Evolutionary conservation across 64 coral and sea anemone genomes (phyloP).

Genomic region (Anthopleura sola): DNA sequence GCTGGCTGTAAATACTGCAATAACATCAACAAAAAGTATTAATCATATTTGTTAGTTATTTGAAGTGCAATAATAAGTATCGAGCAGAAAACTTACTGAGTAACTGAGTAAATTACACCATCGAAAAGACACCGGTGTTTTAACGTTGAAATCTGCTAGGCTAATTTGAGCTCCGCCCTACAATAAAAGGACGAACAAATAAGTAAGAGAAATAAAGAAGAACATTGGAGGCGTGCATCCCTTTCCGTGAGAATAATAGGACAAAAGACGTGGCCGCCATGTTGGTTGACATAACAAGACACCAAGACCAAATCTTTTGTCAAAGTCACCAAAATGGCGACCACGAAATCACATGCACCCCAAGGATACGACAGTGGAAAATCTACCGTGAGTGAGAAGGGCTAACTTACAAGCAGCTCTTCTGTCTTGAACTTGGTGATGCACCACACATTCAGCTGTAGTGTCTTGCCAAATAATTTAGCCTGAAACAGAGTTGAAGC

Average conservation of each 20-base stretch:
- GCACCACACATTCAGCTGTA: constrained; percentile 74
- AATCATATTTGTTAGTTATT: no score
- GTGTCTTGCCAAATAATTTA: constrained; percentile 63
- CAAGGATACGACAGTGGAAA: neutral
- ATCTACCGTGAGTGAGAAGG: neutral
- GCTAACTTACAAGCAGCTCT: constrained; percentile 72
- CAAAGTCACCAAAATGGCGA: no score
- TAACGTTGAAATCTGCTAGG: constrained; percentile 81
- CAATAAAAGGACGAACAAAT: neutral
- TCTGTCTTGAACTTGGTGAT: constrained; percentile 62
- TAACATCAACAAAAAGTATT: neutral
- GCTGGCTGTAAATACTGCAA: constrained; percentile 43
- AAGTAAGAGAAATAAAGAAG: neutral
- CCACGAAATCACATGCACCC: no score
- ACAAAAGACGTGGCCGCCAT: no score
- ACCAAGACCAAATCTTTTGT: no score
- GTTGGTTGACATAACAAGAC: no score
- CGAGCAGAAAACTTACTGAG: constrained; percentile 36
- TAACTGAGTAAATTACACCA: constrained; percentile 89
- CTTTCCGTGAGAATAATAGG: no score
- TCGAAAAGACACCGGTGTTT: constrained; percentile 76
- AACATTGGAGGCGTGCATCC: no score
- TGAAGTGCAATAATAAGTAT: no score
- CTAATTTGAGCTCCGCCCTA: constrained; percentile 91
- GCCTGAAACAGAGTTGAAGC: constrained; percentile 30